Base-by-base conservation (phyloP, 1,140 invertebrate genomes). In the Trichonephila inaurata region DNA sequence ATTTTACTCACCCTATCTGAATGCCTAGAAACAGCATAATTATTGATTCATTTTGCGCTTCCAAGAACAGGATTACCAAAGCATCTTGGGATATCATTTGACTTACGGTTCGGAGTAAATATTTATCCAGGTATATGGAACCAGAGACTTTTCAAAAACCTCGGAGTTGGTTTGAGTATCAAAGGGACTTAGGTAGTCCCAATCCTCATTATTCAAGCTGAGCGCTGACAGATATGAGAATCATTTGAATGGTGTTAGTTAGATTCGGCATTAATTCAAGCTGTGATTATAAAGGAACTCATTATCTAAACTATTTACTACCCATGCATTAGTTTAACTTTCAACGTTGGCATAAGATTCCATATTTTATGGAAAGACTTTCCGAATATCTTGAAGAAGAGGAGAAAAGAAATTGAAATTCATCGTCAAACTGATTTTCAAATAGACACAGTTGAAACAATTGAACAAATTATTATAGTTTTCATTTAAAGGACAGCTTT, bases 41-140 rank as follows among this genome's bases (percentile, higher is more conserved):
- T 77, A 77, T 77, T 16, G 69, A 77, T 77, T 77, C 69, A 77
- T 77, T 72, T 77, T 77, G 69, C 14, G 69, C 69, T 33, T 77
- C 69, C 69, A 33, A 18, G 69, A 77, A 33, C 69, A 12, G 69
- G 69, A 77, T 77, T 77, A 77, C 28, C 28, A 14, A 3, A 19
- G 16, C 69, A 12, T 24, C 69, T 16, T 28, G 69, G 69, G 69
- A 77, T 24, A 16, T 4, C 69, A 33, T 12, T 10, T 10, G 28
- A 40, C 28, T 77, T 33, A 77, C 16, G 69, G 28, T 24, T 24
- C 1, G 69, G 69, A 40, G 69, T 77, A 77, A 77, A 77, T 77
- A 77, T 77, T 77, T 77, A 77, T 33, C 69, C 69, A 77, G 69
- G 69, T 77, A 77, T 16, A 24, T 14, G 69, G 69, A 62, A 16